phyloP scores from a whole-genome alignment of 2,797 vertebrate genomes.

The Spatula clypeata region DNA sequence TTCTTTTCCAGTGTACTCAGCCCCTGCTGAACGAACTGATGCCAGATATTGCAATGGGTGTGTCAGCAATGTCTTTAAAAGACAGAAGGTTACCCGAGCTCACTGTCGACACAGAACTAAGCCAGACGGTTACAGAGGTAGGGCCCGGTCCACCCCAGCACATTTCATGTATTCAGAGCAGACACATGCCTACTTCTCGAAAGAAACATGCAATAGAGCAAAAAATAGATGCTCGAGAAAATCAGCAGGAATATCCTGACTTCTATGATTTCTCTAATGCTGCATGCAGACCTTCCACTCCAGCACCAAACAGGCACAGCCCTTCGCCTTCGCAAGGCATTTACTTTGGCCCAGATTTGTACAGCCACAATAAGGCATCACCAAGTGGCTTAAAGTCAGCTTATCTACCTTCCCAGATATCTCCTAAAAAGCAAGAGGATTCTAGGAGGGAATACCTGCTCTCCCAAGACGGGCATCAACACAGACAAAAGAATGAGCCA shows the following conservation, averaged over 20 bases:
- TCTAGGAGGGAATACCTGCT: slow-evolving; percentile 82
- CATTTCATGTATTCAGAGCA: slow-evolving; percentile 85
- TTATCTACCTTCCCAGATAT: slow-evolving; percentile 86
- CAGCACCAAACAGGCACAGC: slow-evolving; percentile 81
- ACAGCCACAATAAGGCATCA: slow-evolving; percentile 92
- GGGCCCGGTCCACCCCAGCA: slow-evolving; percentile 85
- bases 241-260: slow-evolving; percentile 93
- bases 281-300: slow-evolving; percentile 89
- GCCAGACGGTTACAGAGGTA: slow-evolving; percentile 81
- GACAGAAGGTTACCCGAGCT: slow-evolving; percentile 94
- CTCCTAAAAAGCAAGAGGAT: slow-evolving; percentile 86
- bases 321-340: slow-evolving; percentile 86
- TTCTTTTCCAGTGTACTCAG: slow-evolving; percentile 88
- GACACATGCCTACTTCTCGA: slow-evolving; percentile 87
- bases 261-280: slow-evolving; percentile 94
- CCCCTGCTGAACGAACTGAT: slow-evolving; percentile 96
- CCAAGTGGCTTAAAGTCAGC: slow-evolving; percentile 88
- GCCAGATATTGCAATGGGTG: slow-evolving; percentile 98
- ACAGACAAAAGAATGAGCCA: slow-evolving; percentile 87
- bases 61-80: slow-evolving; percentile 95
- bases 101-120: slow-evolving; percentile 90
- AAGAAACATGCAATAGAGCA: slow-evolving; percentile 94
- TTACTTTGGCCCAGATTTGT: slow-evolving; percentile 94
- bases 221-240: slow-evolving; percentile 89
- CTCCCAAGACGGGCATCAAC: slow-evolving; percentile 86